Percentiles rank a stretch among this genome's conserved stretches.
These are phyloP conservation scores for Protobothrops flavoviridis DNA, from an alignment of 2,113 vertebrate genomes.

Conservation along the genomic window DNA sequence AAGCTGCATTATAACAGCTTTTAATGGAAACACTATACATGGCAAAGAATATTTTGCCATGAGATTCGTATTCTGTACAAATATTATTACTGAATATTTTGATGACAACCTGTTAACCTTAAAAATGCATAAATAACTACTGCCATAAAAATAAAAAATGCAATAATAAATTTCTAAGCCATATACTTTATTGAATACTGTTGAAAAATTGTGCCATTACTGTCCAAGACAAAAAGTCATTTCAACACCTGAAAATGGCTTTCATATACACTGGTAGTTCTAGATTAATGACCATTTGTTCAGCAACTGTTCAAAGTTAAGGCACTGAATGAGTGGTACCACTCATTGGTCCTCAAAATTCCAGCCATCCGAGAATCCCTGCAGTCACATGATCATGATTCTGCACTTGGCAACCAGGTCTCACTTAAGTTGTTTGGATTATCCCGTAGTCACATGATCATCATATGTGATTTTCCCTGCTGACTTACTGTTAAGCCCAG, in stretches of 20 bases:
- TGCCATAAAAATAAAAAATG: background rate
- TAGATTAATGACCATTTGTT: background rate
- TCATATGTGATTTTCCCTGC: background rate
- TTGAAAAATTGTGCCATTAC: background rate
- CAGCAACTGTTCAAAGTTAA: background rate
- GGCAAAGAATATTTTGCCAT: background rate
- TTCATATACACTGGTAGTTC: background rate
- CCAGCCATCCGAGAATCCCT: background rate
- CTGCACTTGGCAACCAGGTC: background rate
- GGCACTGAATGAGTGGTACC: background rate
- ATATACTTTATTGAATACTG: background rate
- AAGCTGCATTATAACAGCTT: background rate
- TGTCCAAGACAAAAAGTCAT: background rate
- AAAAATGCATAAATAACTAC: conserved; percentile 8
- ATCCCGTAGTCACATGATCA: background rate
- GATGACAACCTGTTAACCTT: conserved; percentile 29
- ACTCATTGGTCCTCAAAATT: background rate
- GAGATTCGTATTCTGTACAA: background rate
- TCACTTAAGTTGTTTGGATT: background rate
- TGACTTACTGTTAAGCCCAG: background rate
- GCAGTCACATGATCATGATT: background rate
- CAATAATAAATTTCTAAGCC: background rate
- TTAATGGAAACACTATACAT: background rate
- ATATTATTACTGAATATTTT: background rate
- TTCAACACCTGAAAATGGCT: background rate